phyloP scores from a whole-genome alignment of 2,797 vertebrate genomes.

The Falco novaeseelandiae region DNA sequence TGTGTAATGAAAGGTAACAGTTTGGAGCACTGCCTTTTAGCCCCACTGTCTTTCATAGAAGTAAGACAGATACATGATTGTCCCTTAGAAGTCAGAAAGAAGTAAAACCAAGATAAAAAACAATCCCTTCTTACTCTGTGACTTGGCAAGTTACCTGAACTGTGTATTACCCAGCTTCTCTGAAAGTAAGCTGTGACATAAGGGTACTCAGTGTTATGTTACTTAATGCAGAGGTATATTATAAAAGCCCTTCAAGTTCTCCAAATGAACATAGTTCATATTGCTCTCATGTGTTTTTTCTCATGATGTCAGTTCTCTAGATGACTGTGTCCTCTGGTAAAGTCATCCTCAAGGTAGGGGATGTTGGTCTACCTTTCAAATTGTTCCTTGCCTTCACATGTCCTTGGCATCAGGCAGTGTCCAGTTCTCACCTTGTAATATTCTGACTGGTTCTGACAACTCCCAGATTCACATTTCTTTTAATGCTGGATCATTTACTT shows the following conservation, averaged over 20 bases:
- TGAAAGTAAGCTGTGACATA: background rate
- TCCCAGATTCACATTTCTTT: background rate
- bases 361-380: background rate
- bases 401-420: background rate
- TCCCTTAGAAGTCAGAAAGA: background rate
- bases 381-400: background rate
- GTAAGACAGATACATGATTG: background rate
- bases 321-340: background rate
- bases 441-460: background rate
- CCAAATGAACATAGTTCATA: background rate
- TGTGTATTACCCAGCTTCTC: background rate
- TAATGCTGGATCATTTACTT: background rate
- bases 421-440: background rate
- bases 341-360: background rate
- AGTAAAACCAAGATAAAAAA: background rate
- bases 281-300: background rate
- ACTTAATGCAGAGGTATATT: background rate
- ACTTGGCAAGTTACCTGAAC: background rate
- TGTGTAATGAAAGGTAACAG: background rate
- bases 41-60: background rate
- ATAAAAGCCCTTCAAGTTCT: background rate
- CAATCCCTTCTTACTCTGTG: background rate
- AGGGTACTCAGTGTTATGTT: background rate
- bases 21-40: background rate
- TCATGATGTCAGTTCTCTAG: background rate